Evolutionary conservation across 2,888 invertebrate genomes (phyloP), one percentile per base, ranked within the genome.

Genomic region (Drosophila neotestacea): DNA sequence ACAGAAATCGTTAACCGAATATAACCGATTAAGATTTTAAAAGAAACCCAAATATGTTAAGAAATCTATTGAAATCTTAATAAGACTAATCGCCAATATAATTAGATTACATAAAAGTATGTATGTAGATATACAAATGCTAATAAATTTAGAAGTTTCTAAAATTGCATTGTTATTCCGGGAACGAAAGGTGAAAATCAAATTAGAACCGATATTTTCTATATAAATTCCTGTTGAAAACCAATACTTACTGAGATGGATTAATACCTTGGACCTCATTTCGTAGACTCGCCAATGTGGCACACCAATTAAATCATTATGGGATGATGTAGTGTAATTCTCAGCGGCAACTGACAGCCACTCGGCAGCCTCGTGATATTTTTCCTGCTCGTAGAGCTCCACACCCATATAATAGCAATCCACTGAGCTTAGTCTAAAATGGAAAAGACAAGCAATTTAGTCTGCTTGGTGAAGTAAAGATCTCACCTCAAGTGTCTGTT

Each of bases 331-430:
- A 2, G 38, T 63, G 38, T 56, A 79, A 22, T 79, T 69, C 0
- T 44, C 38, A 6, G 73, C 52, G 0, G 86, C 86, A 1, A 46
- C 60, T 0, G 28, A 9, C 5, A 85, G 13, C 81, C 81, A 82
- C 11, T 58, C 28, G 22, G 22, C 34, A 6, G 81, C 81, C 10
- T 72, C 71, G 6, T 55, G 32, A 1, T 69, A 74, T 0, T 64
- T 61, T 4, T 54, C 6, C 39, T 60, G 59, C 30, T 65, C 27
- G 6, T 61, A 61, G 4, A 77, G 46, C 28, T 72, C 58, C 46
- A 61, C 6, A 0, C 83, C 81, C 74, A 82, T 46, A 9, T 73
- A 48, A n/a, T 72, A 82, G 34, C 70, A 85, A 34, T 82, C 85
- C 48, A 60, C 22, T 0, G 74, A 2, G 0, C 2, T 36, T 2